Conservation (phyloP, 2,113 vertebrate species). For the Ia io region DNA sequence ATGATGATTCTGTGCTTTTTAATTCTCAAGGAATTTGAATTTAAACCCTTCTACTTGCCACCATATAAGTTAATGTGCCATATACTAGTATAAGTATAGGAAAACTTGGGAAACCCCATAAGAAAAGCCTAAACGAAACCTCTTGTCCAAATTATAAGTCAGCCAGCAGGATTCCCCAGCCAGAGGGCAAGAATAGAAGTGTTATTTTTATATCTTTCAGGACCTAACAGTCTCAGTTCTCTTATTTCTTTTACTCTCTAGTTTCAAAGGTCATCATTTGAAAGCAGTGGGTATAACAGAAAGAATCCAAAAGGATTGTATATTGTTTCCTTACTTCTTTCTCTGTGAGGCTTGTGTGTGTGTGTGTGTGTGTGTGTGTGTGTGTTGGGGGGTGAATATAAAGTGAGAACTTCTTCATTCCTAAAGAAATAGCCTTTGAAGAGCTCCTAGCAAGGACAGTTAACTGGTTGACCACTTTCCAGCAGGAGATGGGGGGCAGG, state of each 20-base stretch:
- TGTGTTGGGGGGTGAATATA: neutral
- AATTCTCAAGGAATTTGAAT: neutral
- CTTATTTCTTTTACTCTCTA: constrained; percentile 26
- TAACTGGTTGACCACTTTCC: neutral
- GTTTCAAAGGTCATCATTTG: constrained; percentile 23
- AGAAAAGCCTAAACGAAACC: neutral
- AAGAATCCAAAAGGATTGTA: neutral
- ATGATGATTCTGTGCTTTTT: neutral
- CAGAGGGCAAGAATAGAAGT: constrained; percentile 20
- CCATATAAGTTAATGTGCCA: neutral
- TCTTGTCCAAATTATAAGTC: constrained; percentile 24
- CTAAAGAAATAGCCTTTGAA: neutral
- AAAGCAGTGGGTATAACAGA: neutral
- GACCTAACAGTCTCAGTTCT: neutral
- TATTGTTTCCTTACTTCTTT: neutral
- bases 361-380: neutral
- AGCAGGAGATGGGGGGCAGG: neutral
- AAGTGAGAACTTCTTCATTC: neutral
- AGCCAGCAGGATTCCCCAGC: constrained; percentile 2
- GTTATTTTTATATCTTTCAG: neutral
- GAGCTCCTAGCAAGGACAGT: neutral
- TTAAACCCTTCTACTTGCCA: neutral
- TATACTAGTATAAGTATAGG: neutral
- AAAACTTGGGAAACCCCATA: neutral
- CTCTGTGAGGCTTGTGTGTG: neutral